Evolutionary conservation across 2,797 vertebrate genomes (phyloP), one percentile per base, ranked within the genome.

Genomic region (Argya squamiceps): DNA sequence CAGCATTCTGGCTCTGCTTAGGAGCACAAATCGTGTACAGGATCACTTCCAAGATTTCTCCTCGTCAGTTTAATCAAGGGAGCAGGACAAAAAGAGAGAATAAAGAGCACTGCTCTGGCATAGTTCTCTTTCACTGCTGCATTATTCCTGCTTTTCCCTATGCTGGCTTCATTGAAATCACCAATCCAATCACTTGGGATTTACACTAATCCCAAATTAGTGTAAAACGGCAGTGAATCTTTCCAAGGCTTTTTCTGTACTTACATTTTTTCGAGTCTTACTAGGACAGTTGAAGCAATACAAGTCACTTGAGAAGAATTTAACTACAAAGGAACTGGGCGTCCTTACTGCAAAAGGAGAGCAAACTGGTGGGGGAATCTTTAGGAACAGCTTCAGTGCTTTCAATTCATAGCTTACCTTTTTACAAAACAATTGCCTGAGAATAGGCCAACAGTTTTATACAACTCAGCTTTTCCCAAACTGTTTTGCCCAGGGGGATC

Each of bases 221-320:
- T 41, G 47, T 91, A 85, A 95, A 91, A 60, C 55, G 68, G 19
- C 3, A 1, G 27, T 75, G 82, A 92, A 39, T 47, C 49, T 78
- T 92, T 94, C 78, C 76, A 85, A 89, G n/a, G 69, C 39, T 64
- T 88, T 80, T 91, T 95, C 95, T 83, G 56, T 87, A 55, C 5
- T 15, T 65, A 56, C 19, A 60, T 88, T 92, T 95, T 92, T 92
- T 69, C 43, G 44, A 95, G 63, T 50, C 74, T 85, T 91, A 93
- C 36, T 50, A 84, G 68, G 82, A 88, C 84, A 88, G 84, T 92
- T 92, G 84, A 74, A 92, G 92, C 84, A 89, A 30, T 62, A 30
- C 81, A 95, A 94, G 93, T 96, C 93, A 95, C 81, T 94, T 67
- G 41, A 93, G 93, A 97, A 88, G 92, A 96, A 96, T 97, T 96